phyloP scores from a whole-genome alignment of 2,888 invertebrate genomes.

The Polydrusus cervinus region DNA sequence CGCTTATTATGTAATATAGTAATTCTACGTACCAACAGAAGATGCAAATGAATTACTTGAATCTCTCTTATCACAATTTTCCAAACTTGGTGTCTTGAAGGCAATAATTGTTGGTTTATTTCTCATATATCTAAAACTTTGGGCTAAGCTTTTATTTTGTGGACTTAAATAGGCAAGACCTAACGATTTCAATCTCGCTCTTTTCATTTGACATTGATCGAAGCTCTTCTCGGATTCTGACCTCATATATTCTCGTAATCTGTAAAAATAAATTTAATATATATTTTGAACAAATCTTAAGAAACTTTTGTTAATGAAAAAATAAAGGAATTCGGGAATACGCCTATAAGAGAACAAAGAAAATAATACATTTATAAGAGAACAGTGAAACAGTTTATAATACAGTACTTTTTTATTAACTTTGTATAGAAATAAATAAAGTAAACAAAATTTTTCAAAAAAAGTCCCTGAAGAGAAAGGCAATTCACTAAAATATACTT shows the following conservation, averaged over 20 bases:
- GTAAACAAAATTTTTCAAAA: too few relatives aligned
- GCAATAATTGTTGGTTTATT: conserved; percentile 92
- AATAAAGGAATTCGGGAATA: too few relatives aligned
- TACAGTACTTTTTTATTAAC: too few relatives aligned
- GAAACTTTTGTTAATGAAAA: too few relatives aligned
- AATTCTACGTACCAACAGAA: conserved; percentile 74
- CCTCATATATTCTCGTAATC: conserved; percentile 81
- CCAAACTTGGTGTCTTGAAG: conserved; percentile 87
- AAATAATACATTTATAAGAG: too few relatives aligned
- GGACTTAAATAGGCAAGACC: conserved; percentile 83
- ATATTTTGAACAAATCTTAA: background rate
- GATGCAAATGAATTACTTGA: conserved; percentile 75
- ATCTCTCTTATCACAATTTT: conserved; percentile 77
- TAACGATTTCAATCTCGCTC: conserved; percentile 78
- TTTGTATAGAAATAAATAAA: too few relatives aligned
- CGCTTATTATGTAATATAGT: too few relatives aligned
- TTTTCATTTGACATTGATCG: conserved; percentile 78
- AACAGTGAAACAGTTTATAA: too few relatives aligned
- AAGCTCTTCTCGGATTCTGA: conserved; percentile 88
- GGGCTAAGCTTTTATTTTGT: conserved; percentile 86
- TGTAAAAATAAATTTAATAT: conserved; percentile 66
- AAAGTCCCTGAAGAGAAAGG: too few relatives aligned
- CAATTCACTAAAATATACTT: conserved; percentile 66
- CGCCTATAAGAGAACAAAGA: too few relatives aligned
- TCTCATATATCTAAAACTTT: conserved; percentile 92